phyloP scores from a whole-genome alignment of 2,113 vertebrate species.

The Myotis yumanensis region DNA sequence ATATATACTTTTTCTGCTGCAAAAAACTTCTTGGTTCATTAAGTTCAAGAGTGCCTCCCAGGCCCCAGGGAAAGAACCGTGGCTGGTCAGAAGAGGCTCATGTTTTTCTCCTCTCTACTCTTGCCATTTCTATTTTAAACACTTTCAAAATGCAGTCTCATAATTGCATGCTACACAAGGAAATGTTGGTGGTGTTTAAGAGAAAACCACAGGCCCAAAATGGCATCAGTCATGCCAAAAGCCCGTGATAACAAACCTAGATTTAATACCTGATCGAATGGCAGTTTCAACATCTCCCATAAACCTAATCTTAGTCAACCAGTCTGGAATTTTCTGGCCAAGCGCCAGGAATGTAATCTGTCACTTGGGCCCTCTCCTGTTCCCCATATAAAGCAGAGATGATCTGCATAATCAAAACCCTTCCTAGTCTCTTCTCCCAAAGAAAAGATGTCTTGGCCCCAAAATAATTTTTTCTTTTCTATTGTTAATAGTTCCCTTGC shows the following conservation, averaged over 20 bases:
- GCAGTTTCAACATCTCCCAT: not conserved
- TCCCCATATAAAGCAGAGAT: not conserved
- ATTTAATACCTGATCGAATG: not conserved
- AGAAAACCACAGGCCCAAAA: not conserved
- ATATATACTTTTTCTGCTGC: conserved; percentile 5
- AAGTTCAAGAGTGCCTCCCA: not conserved
- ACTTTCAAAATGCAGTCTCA: conserved; percentile 16
- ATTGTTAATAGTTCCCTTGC: too few relatives aligned
- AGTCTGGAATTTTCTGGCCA: not conserved
- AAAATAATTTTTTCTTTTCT: not conserved
- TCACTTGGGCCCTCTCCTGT: not conserved
- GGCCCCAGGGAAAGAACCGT: not conserved
- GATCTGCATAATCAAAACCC: not conserved
- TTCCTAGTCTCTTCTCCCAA: not conserved
- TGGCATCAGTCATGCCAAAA: not conserved
- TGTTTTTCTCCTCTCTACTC: conserved; percentile 9
- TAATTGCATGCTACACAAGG: not conserved
- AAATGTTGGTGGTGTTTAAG: not conserved
- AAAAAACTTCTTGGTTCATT: conserved; percentile 45
- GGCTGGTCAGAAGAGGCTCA: not conserved
- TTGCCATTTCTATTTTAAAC: conserved; percentile 36
- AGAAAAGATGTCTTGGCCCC: not conserved
- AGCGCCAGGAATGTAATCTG: not conserved
- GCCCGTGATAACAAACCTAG: not conserved
- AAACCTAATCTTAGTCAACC: not conserved